These are phyloP conservation scores for Scarus forsteni DNA, from an alignment of 2,797 vertebrate species.

Conservation along the genomic window DNA sequence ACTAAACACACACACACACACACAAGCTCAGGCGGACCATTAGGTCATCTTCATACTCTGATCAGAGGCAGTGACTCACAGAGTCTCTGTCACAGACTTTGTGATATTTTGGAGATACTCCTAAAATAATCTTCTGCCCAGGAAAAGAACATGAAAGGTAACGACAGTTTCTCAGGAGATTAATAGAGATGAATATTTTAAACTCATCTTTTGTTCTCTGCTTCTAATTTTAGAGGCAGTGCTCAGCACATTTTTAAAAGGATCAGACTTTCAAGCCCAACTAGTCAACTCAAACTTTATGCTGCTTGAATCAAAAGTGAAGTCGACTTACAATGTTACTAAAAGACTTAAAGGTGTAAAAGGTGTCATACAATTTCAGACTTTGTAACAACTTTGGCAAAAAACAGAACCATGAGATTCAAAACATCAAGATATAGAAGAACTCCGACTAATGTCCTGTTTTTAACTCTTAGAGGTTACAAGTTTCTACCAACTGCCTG, in stretches of 20 bases:
- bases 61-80: slow-evolving; percentile 23
- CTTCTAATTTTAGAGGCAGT: slow-evolving; percentile 4
- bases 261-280: not conserved
- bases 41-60: slow-evolving; percentile 26
- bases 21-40: slow-evolving; percentile 1
- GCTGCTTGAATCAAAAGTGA: too few species aligned
- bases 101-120: slow-evolving; percentile 1
- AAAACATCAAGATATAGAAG: too few species aligned
- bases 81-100: not conserved
- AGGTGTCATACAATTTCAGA: too few species aligned
- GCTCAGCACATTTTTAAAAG: not conserved
- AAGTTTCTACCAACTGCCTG: too few species aligned
- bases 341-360: too few species aligned
- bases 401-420: too few species aligned
- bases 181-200: slow-evolving; percentile 35
- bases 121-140: slow-evolving; percentile 16
- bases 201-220: slow-evolving; percentile 13
- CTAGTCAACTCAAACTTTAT: not conserved
- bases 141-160: slow-evolving; percentile 21
- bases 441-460: too few species aligned
- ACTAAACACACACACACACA: slow-evolving; percentile 13
- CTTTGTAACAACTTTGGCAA: too few species aligned
- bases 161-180: slow-evolving; percentile 19
- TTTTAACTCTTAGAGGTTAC: too few species aligned
- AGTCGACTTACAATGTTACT: too few species aligned